A percentile compares a stretch with the other conserved stretches of the same genome.
Evolutionary conservation across 2,113 vertebrate species (phyloP).

Genomic region (Amazona vittata): DNA sequence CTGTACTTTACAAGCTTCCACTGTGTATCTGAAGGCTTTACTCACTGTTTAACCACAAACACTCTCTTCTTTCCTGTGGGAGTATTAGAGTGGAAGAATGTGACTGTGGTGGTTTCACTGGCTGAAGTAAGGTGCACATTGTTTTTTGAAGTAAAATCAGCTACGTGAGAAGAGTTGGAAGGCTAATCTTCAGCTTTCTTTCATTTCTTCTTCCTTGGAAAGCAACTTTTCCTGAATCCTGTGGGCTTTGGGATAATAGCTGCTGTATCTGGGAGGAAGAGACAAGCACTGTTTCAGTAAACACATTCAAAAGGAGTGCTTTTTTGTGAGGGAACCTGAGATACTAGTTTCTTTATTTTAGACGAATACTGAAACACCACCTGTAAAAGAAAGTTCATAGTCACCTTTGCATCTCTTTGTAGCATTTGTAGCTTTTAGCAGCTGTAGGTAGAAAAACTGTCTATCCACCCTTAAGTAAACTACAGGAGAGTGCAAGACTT

Average conservation of each 20-base stretch:
- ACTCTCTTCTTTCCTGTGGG: neutral
- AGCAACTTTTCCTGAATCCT: neutral
- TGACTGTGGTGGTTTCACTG: neutral
- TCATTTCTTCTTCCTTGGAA: neutral
- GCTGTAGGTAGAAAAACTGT: neutral
- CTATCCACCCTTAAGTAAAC: neutral
- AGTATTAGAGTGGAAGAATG: neutral
- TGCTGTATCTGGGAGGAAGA: neutral
- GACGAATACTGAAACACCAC: neutral
- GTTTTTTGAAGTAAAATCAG: neutral
- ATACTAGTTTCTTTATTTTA: neutral
- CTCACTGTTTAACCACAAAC: neutral
- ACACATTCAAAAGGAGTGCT: neutral
- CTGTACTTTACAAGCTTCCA: neutral
- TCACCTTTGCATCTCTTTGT: neutral
- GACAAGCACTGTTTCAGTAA: neutral
- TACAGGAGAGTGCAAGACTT: neutral
- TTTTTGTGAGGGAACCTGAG: neutral
- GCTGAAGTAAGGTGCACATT: neutral
- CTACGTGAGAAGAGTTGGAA: neutral
- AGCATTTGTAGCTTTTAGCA: neutral
- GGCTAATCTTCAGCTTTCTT: neutral
- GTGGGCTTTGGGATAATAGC: neutral
- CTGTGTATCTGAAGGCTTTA: neutral
- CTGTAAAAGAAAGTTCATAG: neutral